Evolutionary conservation across 2,113 vertebrate species (phyloP).

Genomic region (Sylvilagus bachmani): DNA sequence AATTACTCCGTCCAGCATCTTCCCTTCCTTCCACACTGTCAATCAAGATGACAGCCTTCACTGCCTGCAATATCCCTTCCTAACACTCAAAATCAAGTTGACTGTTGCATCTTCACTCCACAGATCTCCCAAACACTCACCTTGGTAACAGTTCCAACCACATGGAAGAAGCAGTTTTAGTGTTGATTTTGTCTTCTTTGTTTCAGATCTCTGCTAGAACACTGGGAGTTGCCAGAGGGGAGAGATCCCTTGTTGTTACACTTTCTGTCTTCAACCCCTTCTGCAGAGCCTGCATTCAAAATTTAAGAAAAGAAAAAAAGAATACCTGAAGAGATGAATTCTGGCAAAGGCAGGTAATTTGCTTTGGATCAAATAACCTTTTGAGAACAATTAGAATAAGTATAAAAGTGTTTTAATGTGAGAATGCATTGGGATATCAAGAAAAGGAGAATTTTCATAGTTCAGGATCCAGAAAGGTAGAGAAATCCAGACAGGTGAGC

Average conservation of each 20-base stretch:
- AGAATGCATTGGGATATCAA: background rate
- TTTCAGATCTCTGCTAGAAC: background rate
- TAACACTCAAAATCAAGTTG: background rate
- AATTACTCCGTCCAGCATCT: background rate
- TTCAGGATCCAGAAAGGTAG: background rate
- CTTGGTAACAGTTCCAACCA: background rate
- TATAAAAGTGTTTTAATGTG: background rate
- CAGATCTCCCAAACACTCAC: rapidly evolving
- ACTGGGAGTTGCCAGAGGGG: background rate
- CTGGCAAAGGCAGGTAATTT: constrained; percentile 47
- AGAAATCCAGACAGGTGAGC: background rate
- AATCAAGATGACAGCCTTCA: background rate
- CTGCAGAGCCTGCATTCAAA: background rate
- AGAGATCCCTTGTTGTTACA: constrained; percentile 33
- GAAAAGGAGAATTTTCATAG: background rate
- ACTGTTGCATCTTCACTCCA: background rate
- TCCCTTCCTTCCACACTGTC: background rate
- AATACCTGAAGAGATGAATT: background rate
- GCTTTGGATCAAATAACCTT: background rate
- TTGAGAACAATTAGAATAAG: constrained; percentile 21
- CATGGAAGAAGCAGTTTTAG: background rate
- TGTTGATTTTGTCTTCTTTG: background rate
- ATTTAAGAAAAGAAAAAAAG: background rate
- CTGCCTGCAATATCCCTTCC: background rate
- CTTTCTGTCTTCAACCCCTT: background rate